These are phyloP conservation scores for Apocheima hispidaria DNA, from an alignment of 2,888 invertebrate species.

Conservation along the genomic window DNA sequence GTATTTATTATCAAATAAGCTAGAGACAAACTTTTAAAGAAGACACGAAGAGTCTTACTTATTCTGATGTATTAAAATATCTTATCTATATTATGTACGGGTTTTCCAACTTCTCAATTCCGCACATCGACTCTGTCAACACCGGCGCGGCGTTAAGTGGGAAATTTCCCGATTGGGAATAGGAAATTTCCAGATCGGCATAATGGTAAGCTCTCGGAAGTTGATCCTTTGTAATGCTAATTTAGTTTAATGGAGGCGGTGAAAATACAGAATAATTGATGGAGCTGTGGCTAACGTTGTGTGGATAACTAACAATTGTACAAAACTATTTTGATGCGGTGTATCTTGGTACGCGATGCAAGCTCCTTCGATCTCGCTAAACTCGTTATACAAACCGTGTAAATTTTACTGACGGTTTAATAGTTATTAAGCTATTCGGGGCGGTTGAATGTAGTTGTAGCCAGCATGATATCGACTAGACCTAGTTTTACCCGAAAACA, in stretches of 20 bases:
- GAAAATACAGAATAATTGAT: constrained; percentile 41
- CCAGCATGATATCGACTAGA: too few relatives aligned
- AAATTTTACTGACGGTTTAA: too few relatives aligned
- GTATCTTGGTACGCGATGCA: too few relatives aligned
- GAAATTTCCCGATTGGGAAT: constrained; percentile 21
- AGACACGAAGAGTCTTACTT: too few relatives aligned
- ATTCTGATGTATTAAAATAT: not conserved
- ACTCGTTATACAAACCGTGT: too few relatives aligned
- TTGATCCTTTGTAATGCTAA: constrained; percentile 46
- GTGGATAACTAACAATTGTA: not conserved
- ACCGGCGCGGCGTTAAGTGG: constrained; percentile 5
- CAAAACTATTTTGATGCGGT: too few relatives aligned
- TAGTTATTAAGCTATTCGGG: too few relatives aligned
- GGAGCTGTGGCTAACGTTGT: not conserved
- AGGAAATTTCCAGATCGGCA: constrained; percentile 21
- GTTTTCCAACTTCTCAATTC: constrained; percentile 2
- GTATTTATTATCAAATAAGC: too few relatives aligned
- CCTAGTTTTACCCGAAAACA: too few relatives aligned
- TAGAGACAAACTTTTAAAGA: too few relatives aligned
- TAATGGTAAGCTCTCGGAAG: constrained; percentile 18
- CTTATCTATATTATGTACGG: not conserved
- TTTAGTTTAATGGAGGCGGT: constrained; percentile 60
- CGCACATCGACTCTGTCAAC: constrained; percentile 1
- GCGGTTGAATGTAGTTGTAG: too few relatives aligned
- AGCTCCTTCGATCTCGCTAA: too few relatives aligned